Percentiles rank a stretch among this genome's conserved stretches.
These are phyloP conservation scores for Agrotis segetum DNA, from an alignment of 2,888 invertebrate species.

Conservation along the genomic window DNA sequence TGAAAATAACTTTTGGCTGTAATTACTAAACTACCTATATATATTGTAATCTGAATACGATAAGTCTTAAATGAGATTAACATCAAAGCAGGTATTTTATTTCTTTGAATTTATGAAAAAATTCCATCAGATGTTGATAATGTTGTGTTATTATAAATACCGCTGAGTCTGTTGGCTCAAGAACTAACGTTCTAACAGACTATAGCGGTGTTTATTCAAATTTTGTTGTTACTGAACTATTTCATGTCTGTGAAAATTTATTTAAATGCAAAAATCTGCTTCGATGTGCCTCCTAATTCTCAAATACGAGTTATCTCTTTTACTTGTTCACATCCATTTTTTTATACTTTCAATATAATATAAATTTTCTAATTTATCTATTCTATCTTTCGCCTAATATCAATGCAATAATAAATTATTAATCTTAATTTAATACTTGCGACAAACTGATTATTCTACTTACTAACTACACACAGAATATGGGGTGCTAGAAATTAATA, in stretches of 20 bases:
- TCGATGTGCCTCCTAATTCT: constrained; percentile 85
- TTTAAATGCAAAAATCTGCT: constrained; percentile 64
- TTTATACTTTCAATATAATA: constrained; percentile 23
- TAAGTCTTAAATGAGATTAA: constrained; percentile 70
- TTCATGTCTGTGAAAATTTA: constrained; percentile 25
- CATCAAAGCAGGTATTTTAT: constrained; percentile 70
- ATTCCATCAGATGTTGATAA: constrained; percentile 19
- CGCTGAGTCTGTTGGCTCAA: constrained; percentile 88
- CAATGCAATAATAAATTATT: constrained; percentile 53
- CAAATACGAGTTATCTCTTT: constrained; percentile 74
- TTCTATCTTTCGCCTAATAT: constrained; percentile 40
- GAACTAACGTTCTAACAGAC: constrained; percentile 88
- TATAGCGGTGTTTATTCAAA: constrained; percentile 80
- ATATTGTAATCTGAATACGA: constrained; percentile 51
- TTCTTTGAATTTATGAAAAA: constrained; percentile 10
- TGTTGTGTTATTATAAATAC: constrained; percentile 75
- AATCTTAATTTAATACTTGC: constrained; percentile 53
- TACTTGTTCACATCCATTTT: constrained; percentile 79
- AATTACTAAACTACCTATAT: background rate
- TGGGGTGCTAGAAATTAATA: constrained; percentile 64
- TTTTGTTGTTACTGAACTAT: constrained; percentile 51
- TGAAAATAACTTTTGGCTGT: background rate
- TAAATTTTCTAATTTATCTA: constrained; percentile 30
- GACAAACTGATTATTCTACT: constrained; percentile 56
- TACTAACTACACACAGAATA: constrained; percentile 63